Evolutionary conservation across 2,888 invertebrate genomes (phyloP).

Genomic region (Drosophila meridiana): DNA sequence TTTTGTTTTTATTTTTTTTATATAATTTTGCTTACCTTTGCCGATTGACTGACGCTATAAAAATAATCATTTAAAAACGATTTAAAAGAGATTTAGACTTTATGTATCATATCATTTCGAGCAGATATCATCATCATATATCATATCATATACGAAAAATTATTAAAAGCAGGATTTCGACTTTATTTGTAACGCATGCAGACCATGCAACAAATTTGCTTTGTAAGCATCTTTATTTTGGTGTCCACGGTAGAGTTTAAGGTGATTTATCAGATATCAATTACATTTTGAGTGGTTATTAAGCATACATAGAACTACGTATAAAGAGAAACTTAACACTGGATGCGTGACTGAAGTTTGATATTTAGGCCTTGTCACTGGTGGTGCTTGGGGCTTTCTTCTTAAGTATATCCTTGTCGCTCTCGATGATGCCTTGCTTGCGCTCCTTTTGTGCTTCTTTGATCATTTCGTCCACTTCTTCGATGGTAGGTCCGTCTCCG

Average conservation of each 20-base stretch:
- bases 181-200: constrained; percentile 26
- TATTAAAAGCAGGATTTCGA: background rate
- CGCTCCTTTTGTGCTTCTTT: constrained; percentile 87
- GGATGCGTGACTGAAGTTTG: constrained; percentile 13
- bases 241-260: constrained; percentile 24
- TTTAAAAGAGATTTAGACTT: background rate
- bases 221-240: constrained; percentile 67
- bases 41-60: background rate
- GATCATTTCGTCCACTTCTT: constrained; percentile 87
- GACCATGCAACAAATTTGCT: constrained; percentile 45
- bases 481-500: constrained; percentile 83
- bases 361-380: constrained; percentile 35
- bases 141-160: background rate
- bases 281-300: constrained; percentile 38
- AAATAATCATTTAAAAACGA: background rate
- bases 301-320: constrained; percentile 39
- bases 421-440: constrained; percentile 87
- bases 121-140: background rate
- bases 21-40: constrained; percentile 9
- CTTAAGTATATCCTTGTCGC: constrained; percentile 86
- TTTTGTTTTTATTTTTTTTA: too few species aligned
- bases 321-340: constrained; percentile 53
- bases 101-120: background rate
- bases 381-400: constrained; percentile 46
- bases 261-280: constrained; percentile 20